Conservation (phyloP, 2,113 vertebrate species). For the Chitala chitala region DNA sequence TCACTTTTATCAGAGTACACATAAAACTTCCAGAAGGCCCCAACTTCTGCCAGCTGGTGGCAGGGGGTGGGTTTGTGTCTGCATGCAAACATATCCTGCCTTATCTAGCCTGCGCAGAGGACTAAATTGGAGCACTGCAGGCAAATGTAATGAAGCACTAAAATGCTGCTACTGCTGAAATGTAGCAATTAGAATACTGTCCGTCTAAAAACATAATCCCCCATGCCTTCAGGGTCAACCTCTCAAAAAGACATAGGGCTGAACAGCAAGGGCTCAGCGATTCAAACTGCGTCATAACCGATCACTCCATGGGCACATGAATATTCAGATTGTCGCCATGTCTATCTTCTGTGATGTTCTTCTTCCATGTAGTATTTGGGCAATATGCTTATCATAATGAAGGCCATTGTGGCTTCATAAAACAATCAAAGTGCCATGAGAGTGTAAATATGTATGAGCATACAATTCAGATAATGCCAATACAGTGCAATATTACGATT, state of each 20-base stretch:
- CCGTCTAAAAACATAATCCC: slow-evolving; percentile 53
- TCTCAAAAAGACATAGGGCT: slow-evolving; percentile 36
- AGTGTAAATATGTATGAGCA: not conserved
- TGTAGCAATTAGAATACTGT: slow-evolving; percentile 58
- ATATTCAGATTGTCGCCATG: slow-evolving; percentile 43
- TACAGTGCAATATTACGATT: too few relatives aligned
- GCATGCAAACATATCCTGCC: slow-evolving; percentile 41
- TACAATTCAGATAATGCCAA: not conserved
- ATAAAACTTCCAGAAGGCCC: slow-evolving; percentile 40
- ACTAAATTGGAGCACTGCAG: slow-evolving; percentile 47
- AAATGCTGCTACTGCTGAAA: slow-evolving; percentile 48
- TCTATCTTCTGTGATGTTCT: slow-evolving; percentile 31
- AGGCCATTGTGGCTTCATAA: too few relatives aligned
- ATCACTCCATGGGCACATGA: slow-evolving; percentile 39
- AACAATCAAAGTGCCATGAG: not conserved
- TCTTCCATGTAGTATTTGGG: not conserved
- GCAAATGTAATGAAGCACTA: slow-evolving; percentile 46
- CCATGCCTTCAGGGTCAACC: slow-evolving; percentile 42
- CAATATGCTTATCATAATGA: not conserved
- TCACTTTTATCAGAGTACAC: slow-evolving; percentile 41
- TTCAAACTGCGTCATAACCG: slow-evolving; percentile 47
- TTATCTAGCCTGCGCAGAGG: slow-evolving; percentile 62
- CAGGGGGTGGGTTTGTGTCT: slow-evolving; percentile 9
- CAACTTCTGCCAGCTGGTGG: slow-evolving; percentile 31
- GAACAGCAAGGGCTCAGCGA: slow-evolving; percentile 35